phyloP scores from a whole-genome alignment of 2,888 invertebrate species.

The Aphodius sticticus region DNA sequence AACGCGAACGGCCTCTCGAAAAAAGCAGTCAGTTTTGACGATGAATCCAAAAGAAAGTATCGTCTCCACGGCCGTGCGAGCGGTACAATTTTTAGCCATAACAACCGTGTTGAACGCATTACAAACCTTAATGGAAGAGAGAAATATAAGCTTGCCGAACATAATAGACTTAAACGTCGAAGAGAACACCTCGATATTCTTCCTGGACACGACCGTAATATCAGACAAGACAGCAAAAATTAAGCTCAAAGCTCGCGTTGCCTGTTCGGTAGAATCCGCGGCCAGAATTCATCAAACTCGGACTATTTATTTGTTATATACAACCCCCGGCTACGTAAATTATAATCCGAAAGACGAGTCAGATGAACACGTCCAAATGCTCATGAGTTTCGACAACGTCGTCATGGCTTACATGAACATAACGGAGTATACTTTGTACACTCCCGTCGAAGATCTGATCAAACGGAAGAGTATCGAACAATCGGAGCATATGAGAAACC shows the following conservation, averaged over 20 bases:
- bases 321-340: background rate
- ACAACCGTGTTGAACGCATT: background rate
- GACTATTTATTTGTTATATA: background rate
- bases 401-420: slow-evolving; percentile 63
- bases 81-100: background rate
- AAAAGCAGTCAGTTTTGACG: background rate
- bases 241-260: background rate
- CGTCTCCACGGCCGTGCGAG: background rate
- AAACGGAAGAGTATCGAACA: slow-evolving; percentile 57
- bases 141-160: background rate
- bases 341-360: slow-evolving; percentile 27
- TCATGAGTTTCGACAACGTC: slow-evolving; percentile 63
- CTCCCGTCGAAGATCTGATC: slow-evolving; percentile 68
- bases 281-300: background rate
- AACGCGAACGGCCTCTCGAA: background rate
- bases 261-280: background rate
- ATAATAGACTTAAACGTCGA: background rate
- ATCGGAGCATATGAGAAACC: slow-evolving; percentile 66
- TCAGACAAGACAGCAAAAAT: background rate
- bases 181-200: background rate
- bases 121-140: background rate
- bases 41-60: background rate
- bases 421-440: slow-evolving; percentile 62
- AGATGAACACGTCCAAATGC: slow-evolving; percentile 54
- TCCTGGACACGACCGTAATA: background rate